These are phyloP conservation scores for Acanthornis magna DNA, from an alignment of 2,797 vertebrate genomes.

Conservation along the genomic window DNA sequence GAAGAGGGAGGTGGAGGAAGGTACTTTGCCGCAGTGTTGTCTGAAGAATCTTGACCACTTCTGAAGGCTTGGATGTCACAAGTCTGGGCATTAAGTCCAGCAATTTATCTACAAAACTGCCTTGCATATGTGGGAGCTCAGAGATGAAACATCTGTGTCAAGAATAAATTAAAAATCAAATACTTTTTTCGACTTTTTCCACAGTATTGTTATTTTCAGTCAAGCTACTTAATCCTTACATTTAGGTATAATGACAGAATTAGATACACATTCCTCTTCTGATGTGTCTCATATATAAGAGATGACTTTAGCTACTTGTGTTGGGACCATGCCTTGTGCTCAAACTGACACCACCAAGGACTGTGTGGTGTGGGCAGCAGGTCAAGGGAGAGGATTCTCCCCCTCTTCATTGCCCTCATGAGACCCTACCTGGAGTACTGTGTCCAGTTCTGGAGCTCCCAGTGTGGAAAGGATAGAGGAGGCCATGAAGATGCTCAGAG, in stretches of 20 bases:
- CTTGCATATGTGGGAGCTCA: slow-evolving; percentile 91
- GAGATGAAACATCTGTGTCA: slow-evolving; percentile 83
- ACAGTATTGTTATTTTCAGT: background rate
- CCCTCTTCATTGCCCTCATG: background rate
- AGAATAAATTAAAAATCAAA: background rate
- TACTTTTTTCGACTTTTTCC: background rate
- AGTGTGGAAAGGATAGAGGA: background rate
- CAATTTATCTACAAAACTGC: slow-evolving; percentile 92
- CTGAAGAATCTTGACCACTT: slow-evolving; percentile 93
- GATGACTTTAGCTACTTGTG: background rate
- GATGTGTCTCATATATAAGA: background rate
- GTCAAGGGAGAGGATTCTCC: background rate
- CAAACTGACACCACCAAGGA: background rate
- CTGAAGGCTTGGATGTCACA: slow-evolving; percentile 86
- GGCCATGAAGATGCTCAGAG: background rate
- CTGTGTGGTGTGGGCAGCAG: background rate
- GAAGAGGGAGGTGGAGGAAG: slow-evolving; percentile 88
- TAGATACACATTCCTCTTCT: background rate
- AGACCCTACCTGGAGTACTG: background rate
- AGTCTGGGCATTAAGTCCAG: slow-evolving; percentile 92
- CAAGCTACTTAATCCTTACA: background rate
- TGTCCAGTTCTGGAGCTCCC: background rate
- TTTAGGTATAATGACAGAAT: background rate
- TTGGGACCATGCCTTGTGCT: background rate
- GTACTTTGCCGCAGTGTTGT: slow-evolving; percentile 88